Conservation (phyloP, 2,888 invertebrate genomes). For the Eupithecia exiguata region DNA sequence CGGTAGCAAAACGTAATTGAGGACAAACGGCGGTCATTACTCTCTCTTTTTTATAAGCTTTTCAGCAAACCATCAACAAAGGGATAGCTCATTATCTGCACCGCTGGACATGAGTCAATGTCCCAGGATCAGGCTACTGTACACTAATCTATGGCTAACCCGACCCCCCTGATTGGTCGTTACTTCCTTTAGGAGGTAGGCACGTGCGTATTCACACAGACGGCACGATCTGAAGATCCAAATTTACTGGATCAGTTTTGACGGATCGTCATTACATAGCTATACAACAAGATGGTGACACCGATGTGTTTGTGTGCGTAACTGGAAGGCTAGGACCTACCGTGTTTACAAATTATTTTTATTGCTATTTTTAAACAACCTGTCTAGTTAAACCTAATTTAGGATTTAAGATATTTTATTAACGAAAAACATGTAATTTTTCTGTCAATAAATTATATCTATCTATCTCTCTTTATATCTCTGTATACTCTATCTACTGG, state of each 20-base stretch:
- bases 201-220: not conserved
- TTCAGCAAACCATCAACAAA: conserved; percentile 62
- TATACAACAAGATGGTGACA: too few relatives aligned
- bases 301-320: too few relatives aligned
- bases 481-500: too few relatives aligned
- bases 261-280: not conserved
- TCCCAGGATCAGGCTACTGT: conserved; percentile 48
- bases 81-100: conserved; percentile 68
- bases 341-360: too few relatives aligned
- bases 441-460: too few relatives aligned
- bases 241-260: conserved; percentile 50
- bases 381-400: too few relatives aligned
- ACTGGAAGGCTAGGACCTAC: too few relatives aligned
- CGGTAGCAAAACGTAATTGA: conserved; percentile 30
- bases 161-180: conserved; percentile 43
- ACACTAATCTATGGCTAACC: conserved; percentile 14
- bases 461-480: too few relatives aligned
- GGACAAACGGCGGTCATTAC: conserved; percentile 28
- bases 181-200: conserved; percentile 44
- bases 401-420: too few relatives aligned
- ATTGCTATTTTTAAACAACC: too few relatives aligned
- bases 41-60: conserved; percentile 41
- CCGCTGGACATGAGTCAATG: conserved; percentile 59
- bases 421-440: too few relatives aligned
- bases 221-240: too few relatives aligned